Conservation (phyloP, 1,140 invertebrate genomes). For the Drosophila subobscura region DNA sequence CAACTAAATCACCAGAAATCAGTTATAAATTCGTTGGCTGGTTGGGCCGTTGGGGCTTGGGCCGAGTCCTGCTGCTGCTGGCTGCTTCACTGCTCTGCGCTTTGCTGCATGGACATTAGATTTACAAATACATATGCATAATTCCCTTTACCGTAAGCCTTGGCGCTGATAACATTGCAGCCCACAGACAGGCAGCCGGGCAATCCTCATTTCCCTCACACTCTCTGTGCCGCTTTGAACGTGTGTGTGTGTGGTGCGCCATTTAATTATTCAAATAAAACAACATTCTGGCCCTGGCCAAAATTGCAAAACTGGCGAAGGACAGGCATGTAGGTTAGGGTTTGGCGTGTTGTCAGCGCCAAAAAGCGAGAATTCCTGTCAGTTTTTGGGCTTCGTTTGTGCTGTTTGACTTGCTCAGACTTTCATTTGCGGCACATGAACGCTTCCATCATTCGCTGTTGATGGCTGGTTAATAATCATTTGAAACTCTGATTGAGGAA, state of each 20-base stretch:
- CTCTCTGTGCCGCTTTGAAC: neutral
- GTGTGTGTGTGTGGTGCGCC: slow-evolving; percentile 34
- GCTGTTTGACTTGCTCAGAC: slow-evolving; percentile 40
- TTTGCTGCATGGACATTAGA: slow-evolving; percentile 67
- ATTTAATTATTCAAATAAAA: slow-evolving; percentile 82
- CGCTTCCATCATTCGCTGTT: no score
- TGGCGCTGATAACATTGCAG: slow-evolving; percentile 53
- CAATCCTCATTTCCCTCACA: slow-evolving; percentile 6
- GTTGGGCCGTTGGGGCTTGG: slow-evolving; percentile 10
- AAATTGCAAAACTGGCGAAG: slow-evolving; percentile 29
- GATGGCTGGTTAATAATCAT: no score
- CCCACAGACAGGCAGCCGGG: slow-evolving; percentile 5
- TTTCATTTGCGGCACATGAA: slow-evolving; percentile 47
- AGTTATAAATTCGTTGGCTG: slow-evolving; percentile 75
- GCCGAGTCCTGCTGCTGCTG: neutral
- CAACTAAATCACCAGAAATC: slow-evolving; percentile 80
- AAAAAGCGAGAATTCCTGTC: slow-evolving; percentile 7
- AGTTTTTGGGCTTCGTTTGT: slow-evolving; percentile 30
- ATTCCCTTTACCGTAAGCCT: slow-evolving; percentile 70
- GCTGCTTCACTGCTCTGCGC: neutral
- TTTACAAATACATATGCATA: slow-evolving; percentile 80
- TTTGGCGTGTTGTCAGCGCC: slow-evolving; percentile 12
- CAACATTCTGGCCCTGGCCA: slow-evolving; percentile 47
- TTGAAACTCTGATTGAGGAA: no score
- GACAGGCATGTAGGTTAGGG: neutral